These are phyloP conservation scores for Gila robusta DNA, from an alignment of 2,797 vertebrate species.

Conservation along the genomic window DNA sequence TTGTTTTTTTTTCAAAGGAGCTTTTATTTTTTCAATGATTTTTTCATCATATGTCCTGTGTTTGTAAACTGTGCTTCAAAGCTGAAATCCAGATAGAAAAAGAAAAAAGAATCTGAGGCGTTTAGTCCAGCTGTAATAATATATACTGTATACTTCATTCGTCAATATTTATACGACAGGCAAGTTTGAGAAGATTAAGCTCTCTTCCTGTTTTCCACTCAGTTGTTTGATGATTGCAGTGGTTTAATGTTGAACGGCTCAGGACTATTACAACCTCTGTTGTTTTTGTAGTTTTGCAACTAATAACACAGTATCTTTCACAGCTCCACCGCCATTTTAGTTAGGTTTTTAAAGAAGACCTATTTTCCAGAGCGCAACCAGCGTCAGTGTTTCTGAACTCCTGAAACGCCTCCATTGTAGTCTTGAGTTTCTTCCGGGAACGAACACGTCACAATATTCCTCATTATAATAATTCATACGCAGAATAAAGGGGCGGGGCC, in stretches of 20 bases:
- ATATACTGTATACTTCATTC: background rate
- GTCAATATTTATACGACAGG: background rate
- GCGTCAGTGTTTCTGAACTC: too few relatives aligned
- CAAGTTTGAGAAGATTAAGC: slow-evolving; percentile 2
- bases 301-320: background rate
- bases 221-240: background rate
- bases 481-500: too few relatives aligned
- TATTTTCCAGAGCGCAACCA: too few relatives aligned
- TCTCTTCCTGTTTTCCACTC: background rate
- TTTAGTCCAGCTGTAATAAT: background rate
- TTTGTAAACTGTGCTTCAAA: background rate
- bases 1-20: background rate
- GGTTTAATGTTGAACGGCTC: background rate
- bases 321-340: background rate
- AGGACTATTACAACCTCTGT: background rate
- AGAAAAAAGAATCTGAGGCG: too few relatives aligned
- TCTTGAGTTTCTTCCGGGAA: too few relatives aligned
- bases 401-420: too few relatives aligned
- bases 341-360: background rate
- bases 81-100: background rate
- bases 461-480: too few relatives aligned
- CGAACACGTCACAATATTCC: too few relatives aligned
- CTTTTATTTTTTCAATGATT: background rate
- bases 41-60: background rate
- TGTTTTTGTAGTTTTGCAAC: background rate